Conservation (phyloP, 2,888 invertebrate genomes). For the Bellardia bayeri region DNA sequence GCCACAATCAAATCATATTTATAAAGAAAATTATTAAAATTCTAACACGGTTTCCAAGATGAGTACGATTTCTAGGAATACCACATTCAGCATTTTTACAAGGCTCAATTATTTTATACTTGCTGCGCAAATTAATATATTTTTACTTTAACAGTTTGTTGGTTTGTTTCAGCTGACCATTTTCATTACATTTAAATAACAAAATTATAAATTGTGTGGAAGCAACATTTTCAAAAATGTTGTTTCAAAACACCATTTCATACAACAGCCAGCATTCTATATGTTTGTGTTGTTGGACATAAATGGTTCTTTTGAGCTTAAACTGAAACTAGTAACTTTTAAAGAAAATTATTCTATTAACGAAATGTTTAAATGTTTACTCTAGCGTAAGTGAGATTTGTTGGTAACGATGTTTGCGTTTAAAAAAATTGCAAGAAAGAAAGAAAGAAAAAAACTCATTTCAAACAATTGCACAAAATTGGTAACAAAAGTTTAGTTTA, state of each 20-base stretch:
- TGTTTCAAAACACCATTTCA: conserved; percentile 57
- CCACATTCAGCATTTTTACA: conserved; percentile 34
- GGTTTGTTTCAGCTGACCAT: conserved; percentile 50
- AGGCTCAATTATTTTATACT: neutral
- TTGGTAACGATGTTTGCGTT: conserved; percentile 9
- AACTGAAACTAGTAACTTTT: conserved; percentile 21
- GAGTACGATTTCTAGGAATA: conserved; percentile 42
- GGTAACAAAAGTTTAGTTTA: conserved; percentile 41
- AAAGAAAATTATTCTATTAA: conserved; percentile 65
- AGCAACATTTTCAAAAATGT: conserved; percentile 47
- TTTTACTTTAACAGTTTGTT: conserved; percentile 18
- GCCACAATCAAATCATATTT: conserved; percentile 49
- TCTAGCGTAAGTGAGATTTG: too few species aligned
- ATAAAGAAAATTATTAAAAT: conserved; percentile 58
- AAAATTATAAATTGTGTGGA: neutral
- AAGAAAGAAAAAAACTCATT: neutral
- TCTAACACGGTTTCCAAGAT: conserved; percentile 45
- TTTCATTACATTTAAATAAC: conserved; percentile 18
- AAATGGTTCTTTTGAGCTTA: conserved; percentile 27
- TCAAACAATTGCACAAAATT: conserved; percentile 47
- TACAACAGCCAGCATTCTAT: neutral
- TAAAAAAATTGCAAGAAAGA: conserved; percentile 4
- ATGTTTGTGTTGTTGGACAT: neutral
- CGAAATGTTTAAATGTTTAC: conserved; percentile 29
- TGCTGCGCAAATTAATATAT: conserved; percentile 25